Evolutionary conservation across 2,888 invertebrate genomes (phyloP).

Genomic region (Drosophila kambysellisi): DNA sequence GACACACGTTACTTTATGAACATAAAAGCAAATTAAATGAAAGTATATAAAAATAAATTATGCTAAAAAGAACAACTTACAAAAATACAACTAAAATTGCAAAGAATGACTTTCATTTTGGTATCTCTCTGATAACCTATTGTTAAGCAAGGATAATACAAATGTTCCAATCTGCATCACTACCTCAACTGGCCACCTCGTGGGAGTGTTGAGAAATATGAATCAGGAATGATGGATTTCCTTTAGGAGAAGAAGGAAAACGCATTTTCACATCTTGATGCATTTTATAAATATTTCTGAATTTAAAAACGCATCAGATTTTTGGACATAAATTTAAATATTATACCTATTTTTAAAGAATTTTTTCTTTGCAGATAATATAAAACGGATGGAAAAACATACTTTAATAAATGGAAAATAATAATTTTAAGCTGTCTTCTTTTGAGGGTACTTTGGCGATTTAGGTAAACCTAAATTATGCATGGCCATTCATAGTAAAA

Average conservation of each 20-base stretch:
- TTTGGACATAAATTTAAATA: background rate
- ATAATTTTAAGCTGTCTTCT: background rate
- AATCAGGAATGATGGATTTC: background rate
- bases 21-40: slow-evolving; percentile 79
- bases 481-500: background rate
- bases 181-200: background rate
- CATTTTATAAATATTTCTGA: background rate
- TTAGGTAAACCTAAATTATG: background rate
- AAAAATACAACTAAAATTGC: slow-evolving; percentile 70
- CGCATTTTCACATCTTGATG: background rate
- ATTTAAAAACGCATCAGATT: background rate
- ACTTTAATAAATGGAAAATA: background rate
- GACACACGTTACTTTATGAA: slow-evolving; percentile 83
- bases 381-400: background rate
- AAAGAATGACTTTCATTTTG: slow-evolving; percentile 44
- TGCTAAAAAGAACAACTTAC: slow-evolving; percentile 73
- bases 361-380: background rate
- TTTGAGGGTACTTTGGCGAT: background rate
- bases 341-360: background rate
- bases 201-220: background rate
- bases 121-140: background rate
- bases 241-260: background rate
- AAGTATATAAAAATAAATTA: slow-evolving; percentile 81
- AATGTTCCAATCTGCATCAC: background rate
- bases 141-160: background rate